Evolutionary conservation across 1,140 invertebrate genomes (phyloP).

Genomic region (Drosophila ohnishii): DNA sequence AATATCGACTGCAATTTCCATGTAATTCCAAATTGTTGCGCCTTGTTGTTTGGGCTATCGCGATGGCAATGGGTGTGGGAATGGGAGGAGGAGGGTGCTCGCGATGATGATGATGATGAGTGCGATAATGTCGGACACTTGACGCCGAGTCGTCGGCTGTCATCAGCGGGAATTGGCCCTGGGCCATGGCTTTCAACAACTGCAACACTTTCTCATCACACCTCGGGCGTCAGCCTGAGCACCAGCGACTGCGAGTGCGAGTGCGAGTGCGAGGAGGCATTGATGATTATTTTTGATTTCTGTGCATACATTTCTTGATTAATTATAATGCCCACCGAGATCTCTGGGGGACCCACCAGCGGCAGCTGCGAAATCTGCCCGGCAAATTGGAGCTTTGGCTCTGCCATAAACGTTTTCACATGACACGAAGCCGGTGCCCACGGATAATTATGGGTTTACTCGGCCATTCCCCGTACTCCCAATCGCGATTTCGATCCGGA

Average conservation of each 20-base stretch:
- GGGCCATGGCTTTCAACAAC: conserved; percentile 48
- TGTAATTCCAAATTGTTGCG: conserved; percentile 79
- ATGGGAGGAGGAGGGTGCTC: conserved; percentile 8
- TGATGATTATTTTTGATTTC: conserved; percentile 78
- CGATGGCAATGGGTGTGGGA: conserved; percentile 27
- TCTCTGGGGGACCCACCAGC: conserved; percentile 34
- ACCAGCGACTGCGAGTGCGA: conserved; percentile 2
- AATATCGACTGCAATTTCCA: conserved; percentile 69
- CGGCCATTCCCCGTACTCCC: conserved; percentile 17
- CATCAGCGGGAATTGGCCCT: conserved; percentile 30
- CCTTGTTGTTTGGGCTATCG: conserved; percentile 54
- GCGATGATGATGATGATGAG: conserved; percentile 44
- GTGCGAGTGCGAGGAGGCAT: conserved; percentile 33
- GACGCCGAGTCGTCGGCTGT: conserved; percentile 25
- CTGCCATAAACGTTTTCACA: conserved; percentile 71
- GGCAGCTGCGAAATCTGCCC: conserved; percentile 57
- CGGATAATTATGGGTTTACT: conserved; percentile 69
- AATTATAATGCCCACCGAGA: conserved; percentile 66
- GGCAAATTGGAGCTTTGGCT: conserved; percentile 62
- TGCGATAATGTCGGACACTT: conserved; percentile 51
- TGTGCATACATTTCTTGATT: conserved; percentile 72
- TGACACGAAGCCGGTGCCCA: conserved; percentile 40
- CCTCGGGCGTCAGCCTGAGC: conserved; percentile 32
- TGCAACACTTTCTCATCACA: conserved; percentile 65
- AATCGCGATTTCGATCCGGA: conserved; percentile 8